phyloP scores from a whole-genome alignment of 2,113 vertebrate genomes.

The Galemys pyrenaicus region DNA sequence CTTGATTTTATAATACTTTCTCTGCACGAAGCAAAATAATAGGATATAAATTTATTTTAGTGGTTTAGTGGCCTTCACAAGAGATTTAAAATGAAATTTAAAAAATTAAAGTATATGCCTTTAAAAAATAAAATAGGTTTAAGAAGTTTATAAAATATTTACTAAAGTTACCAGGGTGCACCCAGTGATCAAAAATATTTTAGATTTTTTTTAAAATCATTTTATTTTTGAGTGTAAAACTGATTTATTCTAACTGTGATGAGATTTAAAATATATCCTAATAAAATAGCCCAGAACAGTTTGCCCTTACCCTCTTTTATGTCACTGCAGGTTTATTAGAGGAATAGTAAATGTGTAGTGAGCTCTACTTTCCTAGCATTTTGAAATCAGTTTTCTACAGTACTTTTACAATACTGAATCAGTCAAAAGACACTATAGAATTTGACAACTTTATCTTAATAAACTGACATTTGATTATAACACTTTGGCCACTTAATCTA shows the following conservation, averaged over 20 bases:
- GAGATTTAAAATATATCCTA: slow-evolving; percentile 31
- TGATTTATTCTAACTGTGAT: slow-evolving; percentile 19
- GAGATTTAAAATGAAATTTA: slow-evolving; percentile 24
- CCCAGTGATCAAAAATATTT: slow-evolving; percentile 13
- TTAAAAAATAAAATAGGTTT: slow-evolving; percentile 37
- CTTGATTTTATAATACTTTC: slow-evolving; percentile 1
- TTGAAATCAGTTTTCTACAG: not conserved
- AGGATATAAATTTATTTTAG: not conserved
- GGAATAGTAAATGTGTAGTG: not conserved
- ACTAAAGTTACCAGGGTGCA: not conserved
- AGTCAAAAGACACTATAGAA: slow-evolving; percentile 10
- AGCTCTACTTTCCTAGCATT: not conserved
- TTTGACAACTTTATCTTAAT: not conserved
- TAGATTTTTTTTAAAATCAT: not conserved
- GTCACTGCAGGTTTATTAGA: slow-evolving; percentile 24
- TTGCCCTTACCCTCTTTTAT: not conserved
- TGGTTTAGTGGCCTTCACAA: slow-evolving; percentile 34
- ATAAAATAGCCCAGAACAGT: slow-evolving; percentile 16
- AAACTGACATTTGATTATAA: not conserved
- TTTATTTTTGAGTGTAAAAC: not conserved
- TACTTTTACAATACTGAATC: not conserved
- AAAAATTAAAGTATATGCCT: not conserved
- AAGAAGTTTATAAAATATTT: slow-evolving; percentile 26
- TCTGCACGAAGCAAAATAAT: not conserved
- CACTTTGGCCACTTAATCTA: slow-evolving; percentile 28